Conservation (phyloP, 2,113 vertebrate genomes). For the Colius striatus region DNA sequence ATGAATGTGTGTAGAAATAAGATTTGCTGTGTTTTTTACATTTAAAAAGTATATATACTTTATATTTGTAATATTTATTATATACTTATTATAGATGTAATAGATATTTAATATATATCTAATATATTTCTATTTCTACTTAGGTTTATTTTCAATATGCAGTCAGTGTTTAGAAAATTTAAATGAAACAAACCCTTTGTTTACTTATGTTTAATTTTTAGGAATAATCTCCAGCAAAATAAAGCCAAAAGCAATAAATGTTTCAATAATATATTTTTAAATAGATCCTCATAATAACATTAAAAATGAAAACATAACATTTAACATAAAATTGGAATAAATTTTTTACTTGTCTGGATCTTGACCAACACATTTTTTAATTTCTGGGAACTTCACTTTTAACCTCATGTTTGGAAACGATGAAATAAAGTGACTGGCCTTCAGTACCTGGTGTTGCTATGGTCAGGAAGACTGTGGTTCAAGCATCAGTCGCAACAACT, state of each 20-base stretch:
- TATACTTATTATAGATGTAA: neutral
- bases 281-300: neutral
- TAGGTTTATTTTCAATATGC: neutral
- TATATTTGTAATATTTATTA: neutral
- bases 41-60: neutral
- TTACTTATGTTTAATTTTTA: neutral
- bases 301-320: neutral
- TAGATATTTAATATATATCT: neutral
- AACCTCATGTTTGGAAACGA: neutral
- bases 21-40: neutral
- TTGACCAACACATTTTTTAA: neutral
- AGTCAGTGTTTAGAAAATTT: neutral
- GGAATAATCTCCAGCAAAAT: neutral
- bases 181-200: neutral
- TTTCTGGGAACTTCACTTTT: neutral
- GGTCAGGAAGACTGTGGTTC: neutral
- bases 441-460: neutral
- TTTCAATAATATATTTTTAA: neutral
- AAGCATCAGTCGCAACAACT: neutral
- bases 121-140: neutral
- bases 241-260: neutral
- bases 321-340: neutral
- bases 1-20: neutral
- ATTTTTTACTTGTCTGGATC: neutral
- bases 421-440: neutral